These are phyloP conservation scores for Drosophila dives DNA, from an alignment of 2,888 invertebrate genomes.

Conservation along the genomic window DNA sequence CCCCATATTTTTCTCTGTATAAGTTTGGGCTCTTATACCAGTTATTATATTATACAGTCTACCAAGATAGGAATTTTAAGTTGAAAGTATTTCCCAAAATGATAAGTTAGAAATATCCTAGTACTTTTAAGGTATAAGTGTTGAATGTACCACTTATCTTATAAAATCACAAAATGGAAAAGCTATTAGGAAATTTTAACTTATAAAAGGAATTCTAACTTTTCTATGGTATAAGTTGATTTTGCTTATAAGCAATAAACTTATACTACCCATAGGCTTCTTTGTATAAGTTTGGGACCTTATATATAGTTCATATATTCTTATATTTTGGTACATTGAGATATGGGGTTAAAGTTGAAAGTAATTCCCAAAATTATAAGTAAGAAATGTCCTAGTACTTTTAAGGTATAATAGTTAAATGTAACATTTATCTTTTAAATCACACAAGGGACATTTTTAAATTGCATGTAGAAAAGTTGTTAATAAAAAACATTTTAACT, in stretches of 20 bases:
- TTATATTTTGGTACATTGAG: neutral
- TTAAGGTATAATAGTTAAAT: no score
- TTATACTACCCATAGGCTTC: neutral
- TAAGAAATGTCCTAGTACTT: neutral
- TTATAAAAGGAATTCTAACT: neutral
- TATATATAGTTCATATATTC: neutral
- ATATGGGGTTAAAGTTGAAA: neutral
- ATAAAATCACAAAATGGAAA: neutral
- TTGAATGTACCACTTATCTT: neutral
- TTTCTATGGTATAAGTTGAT: neutral
- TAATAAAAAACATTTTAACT: neutral
- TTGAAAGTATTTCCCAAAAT: neutral
- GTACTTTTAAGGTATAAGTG: neutral
- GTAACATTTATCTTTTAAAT: neutral
- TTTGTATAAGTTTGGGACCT: neutral
- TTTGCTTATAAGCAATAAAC: neutral
- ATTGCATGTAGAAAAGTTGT: neutral
- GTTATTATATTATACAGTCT: neutral
- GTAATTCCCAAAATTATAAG: neutral
- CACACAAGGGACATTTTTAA: no score
- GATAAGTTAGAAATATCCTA: neutral
- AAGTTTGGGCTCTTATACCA: neutral
- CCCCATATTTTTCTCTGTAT: neutral
- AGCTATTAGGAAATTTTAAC: neutral
- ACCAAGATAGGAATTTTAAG: neutral